phyloP scores from a whole-genome alignment of 2,888 invertebrate genomes.

The Dilophus febrilis region DNA sequence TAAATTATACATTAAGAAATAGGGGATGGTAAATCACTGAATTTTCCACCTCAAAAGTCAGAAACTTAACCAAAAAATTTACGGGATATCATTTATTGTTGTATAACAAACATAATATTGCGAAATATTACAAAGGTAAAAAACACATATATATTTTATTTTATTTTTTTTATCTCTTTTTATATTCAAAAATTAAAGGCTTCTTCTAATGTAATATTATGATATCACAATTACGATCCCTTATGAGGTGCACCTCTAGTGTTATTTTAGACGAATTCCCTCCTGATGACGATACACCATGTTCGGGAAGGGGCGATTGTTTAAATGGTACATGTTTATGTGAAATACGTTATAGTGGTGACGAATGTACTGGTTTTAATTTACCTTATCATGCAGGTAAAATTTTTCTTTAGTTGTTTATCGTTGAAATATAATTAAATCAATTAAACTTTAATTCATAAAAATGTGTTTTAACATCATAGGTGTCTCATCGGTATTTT shows the following conservation, averaged over 20 bases:
- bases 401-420: too few relatives aligned
- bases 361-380: conserved; percentile 67
- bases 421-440: not conserved
- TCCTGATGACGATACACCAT: conserved; percentile 29
- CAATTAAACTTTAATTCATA: too few relatives aligned
- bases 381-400: conserved; percentile 53
- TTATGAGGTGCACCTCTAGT: conserved; percentile 31
- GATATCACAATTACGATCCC: conserved; percentile 27
- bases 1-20: too few relatives aligned
- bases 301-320: conserved; percentile 83
- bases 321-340: conserved; percentile 82
- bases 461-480: conserved; percentile 10
- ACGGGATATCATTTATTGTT: too few relatives aligned
- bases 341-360: conserved; percentile 74
- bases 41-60: too few relatives aligned
- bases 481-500: conserved; percentile 60
- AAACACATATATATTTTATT: too few relatives aligned
- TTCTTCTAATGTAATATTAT: conserved; percentile 13
- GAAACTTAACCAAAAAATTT: too few relatives aligned
- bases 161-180: too few relatives aligned
- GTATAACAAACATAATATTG: too few relatives aligned
- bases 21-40: too few relatives aligned
- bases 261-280: conserved; percentile 13
- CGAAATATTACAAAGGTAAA: too few relatives aligned
- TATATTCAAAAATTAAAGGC: too few relatives aligned